Percentiles rank a stretch among this genome's conserved stretches.
Conservation (phyloP, 1,140 invertebrate genomes). For the Zaprionus camerounensis region DNA sequence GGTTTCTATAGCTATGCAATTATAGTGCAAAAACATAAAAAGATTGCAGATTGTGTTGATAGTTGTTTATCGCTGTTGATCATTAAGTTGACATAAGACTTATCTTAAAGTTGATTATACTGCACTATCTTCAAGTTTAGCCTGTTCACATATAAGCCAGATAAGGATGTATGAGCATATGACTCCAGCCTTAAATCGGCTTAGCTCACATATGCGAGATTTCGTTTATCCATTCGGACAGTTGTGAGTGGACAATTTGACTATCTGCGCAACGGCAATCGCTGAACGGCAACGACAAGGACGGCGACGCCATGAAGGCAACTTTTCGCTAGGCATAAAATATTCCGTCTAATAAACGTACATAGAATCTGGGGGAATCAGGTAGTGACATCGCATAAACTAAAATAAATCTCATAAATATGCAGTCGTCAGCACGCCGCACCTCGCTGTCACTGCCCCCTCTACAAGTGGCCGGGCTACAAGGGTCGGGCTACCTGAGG, state of each 20-base stretch:
- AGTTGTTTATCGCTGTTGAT: background rate
- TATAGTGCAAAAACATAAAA: background rate
- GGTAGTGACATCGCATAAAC: constrained; percentile 76
- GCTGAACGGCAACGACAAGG: background rate
- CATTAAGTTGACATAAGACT: background rate
- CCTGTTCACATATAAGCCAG: constrained; percentile 36
- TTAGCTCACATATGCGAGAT: constrained; percentile 30
- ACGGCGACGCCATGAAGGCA: constrained; percentile 3
- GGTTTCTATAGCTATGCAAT: background rate
- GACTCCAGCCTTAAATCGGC: constrained; percentile 50
- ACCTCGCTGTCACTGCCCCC: background rate
- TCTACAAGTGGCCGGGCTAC: background rate
- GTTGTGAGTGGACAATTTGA: constrained; percentile 53
- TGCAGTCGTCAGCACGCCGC: constrained; percentile 33
- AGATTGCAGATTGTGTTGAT: background rate
- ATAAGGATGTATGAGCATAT: constrained; percentile 7
- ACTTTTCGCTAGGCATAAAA: constrained; percentile 56
- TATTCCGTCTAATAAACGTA: constrained; percentile 59
- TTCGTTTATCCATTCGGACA: constrained; percentile 16
- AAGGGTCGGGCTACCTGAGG: constrained; percentile 40
- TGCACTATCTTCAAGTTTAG: constrained; percentile 7
- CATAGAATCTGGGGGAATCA: constrained; percentile 50
- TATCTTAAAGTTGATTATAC: constrained; percentile 10
- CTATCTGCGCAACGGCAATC: constrained; percentile 59
- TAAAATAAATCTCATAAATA: constrained; percentile 82